Base-by-base conservation (phyloP, 2,797 vertebrate species). In the Sebastes kiyomatsui region DNA sequence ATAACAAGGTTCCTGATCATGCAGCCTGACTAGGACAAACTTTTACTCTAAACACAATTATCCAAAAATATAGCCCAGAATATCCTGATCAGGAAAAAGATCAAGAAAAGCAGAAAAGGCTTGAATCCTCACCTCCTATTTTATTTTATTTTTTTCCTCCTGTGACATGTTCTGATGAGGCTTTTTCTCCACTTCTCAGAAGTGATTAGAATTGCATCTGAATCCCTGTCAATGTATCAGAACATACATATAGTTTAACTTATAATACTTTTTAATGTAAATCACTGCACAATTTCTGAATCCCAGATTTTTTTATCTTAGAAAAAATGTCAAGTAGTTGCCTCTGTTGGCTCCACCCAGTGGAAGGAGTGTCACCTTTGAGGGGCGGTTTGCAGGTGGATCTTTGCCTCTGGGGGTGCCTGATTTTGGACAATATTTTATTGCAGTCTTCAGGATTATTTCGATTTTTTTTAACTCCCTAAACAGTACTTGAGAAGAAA, bases 161-260 rank as follows among this genome's bases (percentile, higher is more conserved):
- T 82, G 79, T 89, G 83, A 90, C 73, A 69, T 87, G 87, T 88
- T 93, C 87, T 82, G 87, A 75, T 77, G 91, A 92, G 87, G 88
- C 87, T 88, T 91, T 93, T 90, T 91, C 91, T 93, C 94, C 94
- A 96, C 95, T 96, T 96, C 96, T 94, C 89, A 96, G 96, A 96
- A 96, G 96, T 95, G 93, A 96, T 93, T 95, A 94, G 91, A 94
- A 93, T 91, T 92, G 83, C 91, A 93, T 94, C 83, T 92, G 90
- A 94, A 95, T 93, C 90, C 89, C 82, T 89, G 90, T 93, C 90
- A 90, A 95, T 94, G 92, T 91, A 94, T 93, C 90, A 95, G 88
- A 91, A 92, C 85, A 92, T 92, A 93, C 91, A 92, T 89, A 91
- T 89, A 90, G 77, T 90, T 90, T 87, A 88, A 90, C 87, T 90